These are phyloP conservation scores for Plectus sambesii DNA, from an alignment of 1,140 invertebrate species.

Conservation along the genomic window DNA sequence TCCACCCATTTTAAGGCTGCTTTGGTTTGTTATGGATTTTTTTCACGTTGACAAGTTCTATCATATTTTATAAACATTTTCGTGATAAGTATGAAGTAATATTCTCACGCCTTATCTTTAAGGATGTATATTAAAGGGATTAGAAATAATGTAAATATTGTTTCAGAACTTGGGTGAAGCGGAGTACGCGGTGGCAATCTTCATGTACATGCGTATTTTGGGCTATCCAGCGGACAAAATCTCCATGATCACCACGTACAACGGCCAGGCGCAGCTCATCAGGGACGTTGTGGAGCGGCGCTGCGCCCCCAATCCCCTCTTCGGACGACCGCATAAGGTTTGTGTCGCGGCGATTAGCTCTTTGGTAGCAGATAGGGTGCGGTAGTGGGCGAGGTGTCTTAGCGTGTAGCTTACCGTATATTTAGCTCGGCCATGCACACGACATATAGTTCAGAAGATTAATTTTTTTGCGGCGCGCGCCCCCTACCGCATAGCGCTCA, in stretches of 20 bases:
- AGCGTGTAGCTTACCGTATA: no score
- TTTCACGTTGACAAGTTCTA: neutral
- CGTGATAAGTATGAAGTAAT: slow-evolving; percentile 6
- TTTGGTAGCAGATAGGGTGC: no score
- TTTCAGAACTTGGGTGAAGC: slow-evolving; percentile 89
- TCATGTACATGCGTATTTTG: slow-evolving; percentile 94
- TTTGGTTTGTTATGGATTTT: no score
- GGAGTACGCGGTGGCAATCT: slow-evolving; percentile 91
- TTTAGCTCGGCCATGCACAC: no score
- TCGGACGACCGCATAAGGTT: slow-evolving; percentile 88
- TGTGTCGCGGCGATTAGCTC: no score
- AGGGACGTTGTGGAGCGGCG: slow-evolving; percentile 84
- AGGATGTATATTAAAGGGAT: slow-evolving; percentile 3
- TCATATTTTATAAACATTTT: slow-evolving; percentile 10
- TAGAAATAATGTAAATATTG: slow-evolving; percentile 17
- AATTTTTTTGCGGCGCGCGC: no score
- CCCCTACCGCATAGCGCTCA: no score
- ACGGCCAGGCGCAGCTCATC: slow-evolving; percentile 95
- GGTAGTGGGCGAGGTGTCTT: no score
- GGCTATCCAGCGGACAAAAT: slow-evolving; percentile 96
- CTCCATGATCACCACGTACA: slow-evolving; percentile 97
- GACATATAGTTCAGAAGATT: no score
- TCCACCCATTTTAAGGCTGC: no score
- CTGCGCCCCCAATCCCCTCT: slow-evolving; percentile 89
- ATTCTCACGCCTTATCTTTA: slow-evolving; percentile 10